Base-by-base conservation (phyloP, 2,888 invertebrate species). In the Mesoligia furuncula region DNA sequence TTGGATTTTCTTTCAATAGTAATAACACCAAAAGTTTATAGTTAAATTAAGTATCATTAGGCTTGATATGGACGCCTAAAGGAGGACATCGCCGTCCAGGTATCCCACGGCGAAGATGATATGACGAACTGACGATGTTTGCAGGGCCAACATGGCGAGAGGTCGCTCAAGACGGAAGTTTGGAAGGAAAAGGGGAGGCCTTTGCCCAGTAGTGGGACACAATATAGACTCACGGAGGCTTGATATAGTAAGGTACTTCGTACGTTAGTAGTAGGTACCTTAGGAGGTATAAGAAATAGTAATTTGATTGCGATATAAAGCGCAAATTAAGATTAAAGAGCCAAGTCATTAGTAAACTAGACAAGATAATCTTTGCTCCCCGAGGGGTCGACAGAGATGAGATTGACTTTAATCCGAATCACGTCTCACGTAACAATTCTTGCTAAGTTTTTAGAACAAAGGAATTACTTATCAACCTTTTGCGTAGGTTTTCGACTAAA, bases 331-430 rank as follows among this genome's bases (percentile, higher is more conserved):
- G 61, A 79, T 79, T 57, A 67, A 73, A 54, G 54, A 73, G 59
- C n/a, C 59, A 20, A 45, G 42, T 67, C 67, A 70, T 83, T 36
- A 77, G 48, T 51, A 42, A 61, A 48, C 66, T 70, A 71, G 36
- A 67, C 36, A 51, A 70, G 66, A 70, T 76, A 66, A 71, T 83
- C 77, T 77, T 39, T 0, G 11, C 2, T 42, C 67, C 67, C 83
- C 17, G 27, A 59, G 36, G 78, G 59, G 17, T n/a, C 36, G 20
- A 54, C 2, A n/a, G 6, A 64, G 2, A 66, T 45, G 24, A 61
- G 61, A 61, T 79, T 79, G 78, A 39, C 61, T 48, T 77, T 36
- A 57, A 75, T 77, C 31, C 39, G 39, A 27, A 36, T 48, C 36
- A 51, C 59, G 24, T 27, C 42, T 36, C 51, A 45, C 27, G n/a